A percentile compares a stretch with the other conserved stretches of the same genome.
Conservation (phyloP, 2,888 invertebrate species). For the Dasysyrphus tricinctus region DNA sequence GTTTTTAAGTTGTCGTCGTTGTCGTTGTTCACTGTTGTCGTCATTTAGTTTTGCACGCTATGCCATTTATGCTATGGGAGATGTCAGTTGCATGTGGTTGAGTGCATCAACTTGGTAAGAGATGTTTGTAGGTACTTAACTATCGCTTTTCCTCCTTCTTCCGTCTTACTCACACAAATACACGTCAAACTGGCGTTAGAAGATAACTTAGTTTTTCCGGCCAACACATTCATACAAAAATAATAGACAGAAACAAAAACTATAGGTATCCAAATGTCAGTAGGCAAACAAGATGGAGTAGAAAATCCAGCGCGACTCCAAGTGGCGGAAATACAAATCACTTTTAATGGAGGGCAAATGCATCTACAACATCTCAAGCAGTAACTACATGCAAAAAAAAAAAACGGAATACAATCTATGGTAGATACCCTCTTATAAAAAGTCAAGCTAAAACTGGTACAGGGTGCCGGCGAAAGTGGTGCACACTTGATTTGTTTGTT, state of each 20-base stretch:
- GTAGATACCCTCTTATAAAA: slow-evolving; percentile 2
- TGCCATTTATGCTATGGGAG: slow-evolving; percentile 44
- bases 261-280: slow-evolving; percentile 57
- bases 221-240: slow-evolving; percentile 40
- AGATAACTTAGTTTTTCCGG: slow-evolving; percentile 55
- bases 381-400: slow-evolving; percentile 23
- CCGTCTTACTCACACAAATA: slow-evolving; percentile 46
- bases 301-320: slow-evolving; percentile 58
- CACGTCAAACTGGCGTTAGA: slow-evolving; percentile 31
- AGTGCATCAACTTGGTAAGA: slow-evolving; percentile 60
- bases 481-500: slow-evolving; percentile 27
- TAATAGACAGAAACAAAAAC: slow-evolving; percentile 10
- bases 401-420: neutral
- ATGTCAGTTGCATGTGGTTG: slow-evolving; percentile 69
- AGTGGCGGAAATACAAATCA: slow-evolving; percentile 74
- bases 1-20: slow-evolving; percentile 51
- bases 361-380: slow-evolving; percentile 43
- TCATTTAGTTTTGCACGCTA: slow-evolving; percentile 67
- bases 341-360: slow-evolving; percentile 56
- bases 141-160: slow-evolving; percentile 46
- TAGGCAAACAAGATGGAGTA: slow-evolving; percentile 48
- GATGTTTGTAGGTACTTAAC: slow-evolving; percentile 24
- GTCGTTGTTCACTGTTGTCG: slow-evolving; percentile 51
- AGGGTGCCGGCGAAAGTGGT: slow-evolving; percentile 71
- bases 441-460: slow-evolving; percentile 50